phyloP scores from a whole-genome alignment of 2,113 vertebrate genomes.

The Siniperca knerii region DNA sequence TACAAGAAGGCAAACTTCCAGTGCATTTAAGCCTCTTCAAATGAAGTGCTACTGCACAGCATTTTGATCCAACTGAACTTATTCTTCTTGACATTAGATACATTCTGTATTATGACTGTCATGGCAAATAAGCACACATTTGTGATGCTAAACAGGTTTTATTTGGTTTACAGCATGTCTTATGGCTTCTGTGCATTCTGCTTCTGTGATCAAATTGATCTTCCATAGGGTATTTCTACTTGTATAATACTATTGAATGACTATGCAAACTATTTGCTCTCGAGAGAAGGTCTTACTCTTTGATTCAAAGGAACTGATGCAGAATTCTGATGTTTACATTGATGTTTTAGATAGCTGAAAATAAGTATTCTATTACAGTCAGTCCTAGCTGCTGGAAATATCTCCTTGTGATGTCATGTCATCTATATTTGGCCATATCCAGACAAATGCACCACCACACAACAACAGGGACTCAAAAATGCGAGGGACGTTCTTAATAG shows the following conservation, averaged over 20 bases:
- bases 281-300: conserved; percentile 1
- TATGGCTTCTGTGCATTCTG: background rate
- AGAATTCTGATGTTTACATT: conserved; percentile 8
- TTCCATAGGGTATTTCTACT: background rate
- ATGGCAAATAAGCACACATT: background rate
- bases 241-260: background rate
- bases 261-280: background rate
- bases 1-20: background rate
- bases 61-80: background rate
- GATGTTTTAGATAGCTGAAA: conserved; percentile 26
- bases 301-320: background rate
- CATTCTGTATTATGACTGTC: background rate
- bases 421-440: conserved; percentile 42
- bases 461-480: conserved; percentile 20
- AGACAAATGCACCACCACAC: conserved; percentile 12
- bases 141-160: background rate
- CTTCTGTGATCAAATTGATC: background rate
- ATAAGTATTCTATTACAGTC: conserved; percentile 30
- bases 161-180: too few relatives aligned
- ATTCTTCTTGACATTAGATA: background rate
- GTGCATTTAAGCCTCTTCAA: background rate
- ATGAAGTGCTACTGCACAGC: background rate
- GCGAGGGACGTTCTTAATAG: background rate
- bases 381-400: conserved; percentile 36
- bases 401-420: conserved; percentile 26